A percentile compares a stretch with the other conserved stretches of the same genome.
Evolutionary conservation across 2,888 invertebrate species (phyloP).

Genomic region (Oxytorus armatus): DNA sequence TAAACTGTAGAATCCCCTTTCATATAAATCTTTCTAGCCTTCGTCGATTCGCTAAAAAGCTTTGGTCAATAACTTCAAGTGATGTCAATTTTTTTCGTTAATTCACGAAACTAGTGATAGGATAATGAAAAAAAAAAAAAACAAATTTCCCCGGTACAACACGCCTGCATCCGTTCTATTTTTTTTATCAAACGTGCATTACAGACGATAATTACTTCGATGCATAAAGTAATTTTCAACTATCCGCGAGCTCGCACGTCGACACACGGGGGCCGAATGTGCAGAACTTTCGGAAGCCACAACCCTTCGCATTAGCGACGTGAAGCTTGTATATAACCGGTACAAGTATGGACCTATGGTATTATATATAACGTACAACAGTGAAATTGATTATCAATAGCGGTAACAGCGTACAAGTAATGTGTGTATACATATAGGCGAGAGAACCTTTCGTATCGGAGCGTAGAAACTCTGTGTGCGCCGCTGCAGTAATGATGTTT

Average conservation of each 20-base stretch:
- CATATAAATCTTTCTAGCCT: no score
- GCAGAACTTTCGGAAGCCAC: slow-evolving; percentile 60
- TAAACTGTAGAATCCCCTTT: no score
- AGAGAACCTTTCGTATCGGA: slow-evolving; percentile 45
- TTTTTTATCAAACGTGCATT: not conserved
- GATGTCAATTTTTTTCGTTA: no score
- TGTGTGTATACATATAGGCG: not conserved
- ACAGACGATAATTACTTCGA: not conserved
- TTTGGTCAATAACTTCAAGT: no score
- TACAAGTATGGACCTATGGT: not conserved
- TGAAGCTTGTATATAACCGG: not conserved
- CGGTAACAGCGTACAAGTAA: slow-evolving; percentile 58
- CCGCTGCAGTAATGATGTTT: slow-evolving; percentile 83
- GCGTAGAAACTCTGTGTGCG: slow-evolving; percentile 68
- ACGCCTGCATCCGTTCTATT: no score
- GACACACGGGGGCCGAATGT: not conserved
- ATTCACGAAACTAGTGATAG: no score
- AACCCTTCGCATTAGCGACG: slow-evolving; percentile 79
- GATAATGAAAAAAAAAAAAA: no score
- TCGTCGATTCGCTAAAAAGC: no score
- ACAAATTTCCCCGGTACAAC: no score
- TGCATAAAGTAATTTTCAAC: not conserved
- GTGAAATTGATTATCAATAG: slow-evolving; percentile 83
- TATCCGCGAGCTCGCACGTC: not conserved
- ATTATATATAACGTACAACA: slow-evolving; percentile 57